A percentile compares a stretch with the other conserved stretches of the same genome.
phyloP scores from a whole-genome alignment of 2,113 vertebrate genomes.

The Acanthochromis polyacanthus region DNA sequence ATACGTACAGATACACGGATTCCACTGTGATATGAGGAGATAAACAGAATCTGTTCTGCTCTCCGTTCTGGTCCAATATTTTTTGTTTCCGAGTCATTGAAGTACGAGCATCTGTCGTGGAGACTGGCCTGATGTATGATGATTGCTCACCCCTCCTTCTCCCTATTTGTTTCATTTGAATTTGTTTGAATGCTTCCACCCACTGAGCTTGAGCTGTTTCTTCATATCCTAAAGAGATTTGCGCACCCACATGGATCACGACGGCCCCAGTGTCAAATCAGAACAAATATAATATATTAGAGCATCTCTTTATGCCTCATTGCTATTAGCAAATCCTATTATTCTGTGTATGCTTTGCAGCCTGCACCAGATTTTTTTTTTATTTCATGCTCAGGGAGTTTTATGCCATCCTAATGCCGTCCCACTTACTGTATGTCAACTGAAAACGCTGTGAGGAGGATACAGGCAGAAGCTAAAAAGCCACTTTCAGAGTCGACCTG shows the following conservation, averaged over 20 bases:
- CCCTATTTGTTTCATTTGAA: slow-evolving; percentile 68
- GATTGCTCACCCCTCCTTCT: slow-evolving; percentile 52
- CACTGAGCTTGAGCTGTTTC: slow-evolving; percentile 53
- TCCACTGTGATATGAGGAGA: slow-evolving; percentile 48
- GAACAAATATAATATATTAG: slow-evolving; percentile 76
- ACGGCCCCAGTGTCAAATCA: slow-evolving; percentile 67
- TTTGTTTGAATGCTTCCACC: slow-evolving; percentile 67
- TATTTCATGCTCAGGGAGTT: slow-evolving; percentile 74
- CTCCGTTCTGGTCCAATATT: slow-evolving; percentile 40
- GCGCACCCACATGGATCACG: slow-evolving; percentile 57
- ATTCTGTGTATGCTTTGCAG: slow-evolving; percentile 65
- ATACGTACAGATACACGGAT: slow-evolving; percentile 37
- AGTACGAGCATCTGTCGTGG: slow-evolving; percentile 58
- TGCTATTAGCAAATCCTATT: slow-evolving; percentile 79
- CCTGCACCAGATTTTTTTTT: slow-evolving; percentile 41
- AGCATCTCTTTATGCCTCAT: slow-evolving; percentile 74
- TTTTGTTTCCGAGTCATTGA: slow-evolving; percentile 72
- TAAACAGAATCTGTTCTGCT: slow-evolving; percentile 46
- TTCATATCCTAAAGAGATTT: slow-evolving; percentile 73
- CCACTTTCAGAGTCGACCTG: slow-evolving; percentile 35
- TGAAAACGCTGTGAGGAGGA: slow-evolving; percentile 45
- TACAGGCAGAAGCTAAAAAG: slow-evolving; percentile 54
- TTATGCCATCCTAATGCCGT: slow-evolving; percentile 52
- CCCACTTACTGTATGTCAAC: slow-evolving; percentile 65
- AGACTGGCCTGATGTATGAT: slow-evolving; percentile 67